Percentiles rank a stretch among this genome's conserved stretches.
These are phyloP conservation scores for Orchestia grillus DNA, from an alignment of 1,140 invertebrate species.

Conservation along the genomic window DNA sequence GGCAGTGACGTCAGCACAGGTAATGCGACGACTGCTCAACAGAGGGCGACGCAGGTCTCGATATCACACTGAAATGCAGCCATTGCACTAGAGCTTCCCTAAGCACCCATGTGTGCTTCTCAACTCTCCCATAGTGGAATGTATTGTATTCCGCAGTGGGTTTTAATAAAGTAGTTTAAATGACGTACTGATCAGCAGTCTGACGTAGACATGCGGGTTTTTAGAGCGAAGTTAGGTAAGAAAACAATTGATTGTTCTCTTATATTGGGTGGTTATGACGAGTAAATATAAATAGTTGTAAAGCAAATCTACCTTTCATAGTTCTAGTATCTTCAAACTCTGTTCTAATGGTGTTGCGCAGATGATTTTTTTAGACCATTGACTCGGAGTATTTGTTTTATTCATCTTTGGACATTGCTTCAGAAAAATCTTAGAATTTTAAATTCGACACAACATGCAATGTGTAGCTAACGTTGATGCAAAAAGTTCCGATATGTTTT, in stretches of 20 bases:
- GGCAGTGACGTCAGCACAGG: conserved; percentile 6
- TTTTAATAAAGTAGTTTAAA: background rate
- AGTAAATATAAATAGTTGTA: background rate
- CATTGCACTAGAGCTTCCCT: background rate
- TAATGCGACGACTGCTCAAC: background rate
- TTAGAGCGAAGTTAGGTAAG: background rate
- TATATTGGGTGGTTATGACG: background rate
- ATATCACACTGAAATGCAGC: background rate
- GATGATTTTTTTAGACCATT: no score
- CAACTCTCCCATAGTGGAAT: background rate
- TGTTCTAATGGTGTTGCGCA: background rate
- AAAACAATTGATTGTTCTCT: background rate
- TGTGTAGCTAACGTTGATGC: background rate
- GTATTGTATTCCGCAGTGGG: background rate
- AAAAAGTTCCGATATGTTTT: background rate
- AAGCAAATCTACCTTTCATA: background rate
- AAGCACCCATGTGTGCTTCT: background rate
- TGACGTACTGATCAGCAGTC: background rate
- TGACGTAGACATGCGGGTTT: background rate
- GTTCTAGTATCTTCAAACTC: background rate
- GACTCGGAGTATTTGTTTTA: no score
- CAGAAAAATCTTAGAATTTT: no score
- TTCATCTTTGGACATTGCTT: background rate
- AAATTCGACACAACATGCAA: background rate
- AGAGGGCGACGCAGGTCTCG: background rate